Base-by-base conservation (phyloP, 2,888 invertebrate species). In the Incurvaria masculella region DNA sequence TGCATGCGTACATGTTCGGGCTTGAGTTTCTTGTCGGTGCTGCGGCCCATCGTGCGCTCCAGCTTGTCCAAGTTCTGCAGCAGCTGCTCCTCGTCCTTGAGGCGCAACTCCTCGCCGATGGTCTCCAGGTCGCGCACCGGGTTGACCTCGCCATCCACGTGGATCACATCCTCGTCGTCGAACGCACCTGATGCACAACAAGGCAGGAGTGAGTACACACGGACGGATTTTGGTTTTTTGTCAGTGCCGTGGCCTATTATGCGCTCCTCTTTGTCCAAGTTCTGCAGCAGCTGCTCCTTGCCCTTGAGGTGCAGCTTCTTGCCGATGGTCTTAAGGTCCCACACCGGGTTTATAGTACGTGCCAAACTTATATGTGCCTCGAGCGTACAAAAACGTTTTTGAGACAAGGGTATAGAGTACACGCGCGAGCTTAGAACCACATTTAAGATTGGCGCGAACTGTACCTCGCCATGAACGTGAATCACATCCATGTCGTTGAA, bases 401-500 rank as follows among this genome's bases (percentile, higher is more conserved):
- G n/a, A n/a, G n/a, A n/a, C n/a, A n/a, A n/a, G n/a, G n/a, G n/a
- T n/a, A n/a, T n/a, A n/a, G n/a, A n/a, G n/a, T n/a, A n/a, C n/a
- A n/a, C n/a, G n/a, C n/a, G n/a, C n/a, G n/a, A n/a, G n/a, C n/a
- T n/a, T n/a, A n/a, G n/a, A n/a, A n/a, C n/a, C n/a, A n/a, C n/a
- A n/a, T n/a, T n/a, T n/a, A n/a, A n/a, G n/a, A n/a, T n/a, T n/a
- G n/a, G n/a, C n/a, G n/a, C n/a, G n/a, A n/a, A n/a, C n/a, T n/a
- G n/a, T 2, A 99, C 97, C 52, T 99, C 98, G 1, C 99, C 99
- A 69, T 99, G 99, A 1, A 99, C 89, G 66, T 99, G 99, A 44
- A 94, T 96, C 0, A 99, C 97, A 62, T 97, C 97, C 48, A 94
- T 94, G 63, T 97, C 97, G 54, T 97, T 97, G 68, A 99, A 99